Evolutionary conservation across 2,888 invertebrate species (phyloP).

Genomic region (Hedya salicella): DNA sequence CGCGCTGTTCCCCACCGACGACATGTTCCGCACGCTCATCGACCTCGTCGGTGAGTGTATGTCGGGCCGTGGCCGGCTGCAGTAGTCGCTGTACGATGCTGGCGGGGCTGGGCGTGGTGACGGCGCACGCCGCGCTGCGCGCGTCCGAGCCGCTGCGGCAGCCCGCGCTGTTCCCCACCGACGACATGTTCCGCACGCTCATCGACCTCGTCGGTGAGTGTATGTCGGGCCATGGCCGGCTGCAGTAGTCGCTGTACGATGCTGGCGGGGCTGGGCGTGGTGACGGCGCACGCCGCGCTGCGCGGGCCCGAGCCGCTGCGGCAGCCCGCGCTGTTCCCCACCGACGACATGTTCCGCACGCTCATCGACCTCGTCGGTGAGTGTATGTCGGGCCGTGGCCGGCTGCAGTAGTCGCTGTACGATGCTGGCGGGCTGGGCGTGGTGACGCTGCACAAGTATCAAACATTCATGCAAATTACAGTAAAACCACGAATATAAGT

Average conservation of each 20-base stretch:
- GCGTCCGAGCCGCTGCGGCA: conserved; percentile 83
- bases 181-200: conserved; percentile 92
- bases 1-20: conserved; percentile 90
- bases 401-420: too few species aligned
- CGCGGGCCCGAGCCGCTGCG: conserved; percentile 76
- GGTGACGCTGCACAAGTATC: too few species aligned
- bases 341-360: conserved; percentile 91
- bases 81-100: too few species aligned
- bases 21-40: conserved; percentile 92
- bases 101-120: conserved; percentile 21
- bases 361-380: conserved; percentile 91
- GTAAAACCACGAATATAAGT: too few species aligned
- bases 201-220: conserved; percentile 90
- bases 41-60: conserved; percentile 88
- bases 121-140: conserved; percentile 71
- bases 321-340: conserved; percentile 92
- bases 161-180: conserved; percentile 91
- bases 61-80: too few species aligned
- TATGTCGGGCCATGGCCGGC: too few species aligned
- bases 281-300: conserved; percentile 69
- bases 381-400: conserved; percentile 55
- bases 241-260: too few species aligned
- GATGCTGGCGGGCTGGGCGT: too few species aligned
- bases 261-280: conserved; percentile 29
- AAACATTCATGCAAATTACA: too few species aligned